Percentiles rank a stretch among this genome's conserved stretches.
These are phyloP conservation scores for Diabrotica balteata DNA, from an alignment of 2,888 invertebrate genomes.

Conservation along the genomic window DNA sequence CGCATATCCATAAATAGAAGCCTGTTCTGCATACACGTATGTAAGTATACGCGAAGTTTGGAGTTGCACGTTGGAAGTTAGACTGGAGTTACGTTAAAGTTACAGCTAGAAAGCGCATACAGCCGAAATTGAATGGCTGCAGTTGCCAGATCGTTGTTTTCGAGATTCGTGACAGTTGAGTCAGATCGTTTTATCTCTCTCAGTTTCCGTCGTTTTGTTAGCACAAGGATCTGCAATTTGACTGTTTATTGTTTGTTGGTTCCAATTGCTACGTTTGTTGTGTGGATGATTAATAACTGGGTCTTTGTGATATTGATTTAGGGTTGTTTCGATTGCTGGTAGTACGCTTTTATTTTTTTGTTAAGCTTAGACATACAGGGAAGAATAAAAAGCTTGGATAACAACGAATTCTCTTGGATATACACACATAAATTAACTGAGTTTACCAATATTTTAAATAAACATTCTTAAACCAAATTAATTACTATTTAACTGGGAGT, in stretches of 20 bases:
- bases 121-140: slow-evolving; percentile 10
- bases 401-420: too few relatives aligned
- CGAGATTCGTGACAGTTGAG: slow-evolving; percentile 4
- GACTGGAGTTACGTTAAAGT: slow-evolving; percentile 5
- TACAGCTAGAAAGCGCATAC: slow-evolving; percentile 4
- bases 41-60: slow-evolving; percentile 1
- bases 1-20: not conserved
- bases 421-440: too few relatives aligned
- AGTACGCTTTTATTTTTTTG: too few relatives aligned
- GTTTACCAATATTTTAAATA: too few relatives aligned
- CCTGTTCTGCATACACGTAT: slow-evolving; percentile 3
- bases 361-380: too few relatives aligned
- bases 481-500: too few relatives aligned
- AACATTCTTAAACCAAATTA: too few relatives aligned
- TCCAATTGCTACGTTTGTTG: slow-evolving; percentile 3
- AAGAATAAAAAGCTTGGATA: too few relatives aligned
- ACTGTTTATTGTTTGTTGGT: slow-evolving; percentile 5
- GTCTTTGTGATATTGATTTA: too few relatives aligned
- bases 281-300: not conserved
- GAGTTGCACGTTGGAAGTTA: not conserved
- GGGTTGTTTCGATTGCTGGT: too few relatives aligned
- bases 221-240: not conserved
- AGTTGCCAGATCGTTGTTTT: slow-evolving; percentile 6
- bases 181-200: not conserved
- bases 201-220: not conserved